A percentile compares a stretch with the other conserved stretches of the same genome.
Conservation (phyloP, 1,140 invertebrate genomes). For the Druon quercuslanigerum region DNA sequence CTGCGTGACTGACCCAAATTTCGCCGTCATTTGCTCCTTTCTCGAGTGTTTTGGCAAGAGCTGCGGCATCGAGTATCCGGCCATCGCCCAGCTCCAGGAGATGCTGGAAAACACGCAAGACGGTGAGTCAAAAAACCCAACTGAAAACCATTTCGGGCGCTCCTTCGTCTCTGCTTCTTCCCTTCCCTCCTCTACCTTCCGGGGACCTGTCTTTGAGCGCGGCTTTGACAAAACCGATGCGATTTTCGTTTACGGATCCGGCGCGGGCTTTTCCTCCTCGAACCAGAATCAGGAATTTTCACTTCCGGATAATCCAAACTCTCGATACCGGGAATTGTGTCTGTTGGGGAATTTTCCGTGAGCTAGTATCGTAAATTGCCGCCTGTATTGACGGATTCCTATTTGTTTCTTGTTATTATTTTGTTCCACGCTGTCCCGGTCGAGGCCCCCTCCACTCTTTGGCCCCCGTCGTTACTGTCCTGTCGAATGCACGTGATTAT, state of each 20-base stretch:
- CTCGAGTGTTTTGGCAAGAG: slow-evolving; percentile 90
- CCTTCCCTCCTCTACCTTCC: slow-evolving; percentile 39
- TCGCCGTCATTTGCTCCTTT: slow-evolving; percentile 96
- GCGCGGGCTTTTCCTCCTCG: background rate
- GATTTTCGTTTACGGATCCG: no score
- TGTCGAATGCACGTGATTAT: slow-evolving; percentile 58
- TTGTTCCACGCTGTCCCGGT: slow-evolving; percentile 55
- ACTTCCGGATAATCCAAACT: background rate
- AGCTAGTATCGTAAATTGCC: background rate
- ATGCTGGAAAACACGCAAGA: slow-evolving; percentile 92
- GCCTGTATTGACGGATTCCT: slow-evolving; percentile 54
- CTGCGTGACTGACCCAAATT: slow-evolving; percentile 95
- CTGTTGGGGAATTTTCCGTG: background rate
- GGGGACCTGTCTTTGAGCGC: background rate
- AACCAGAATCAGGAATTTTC: background rate
- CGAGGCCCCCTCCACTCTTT: slow-evolving; percentile 6
- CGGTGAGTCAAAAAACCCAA: slow-evolving; percentile 78
- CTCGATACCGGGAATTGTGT: no score
- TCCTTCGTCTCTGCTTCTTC: slow-evolving; percentile 36
- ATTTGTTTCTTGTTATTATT: slow-evolving; percentile 54
- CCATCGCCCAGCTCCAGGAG: slow-evolving; percentile 88
- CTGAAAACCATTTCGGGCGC: background rate
- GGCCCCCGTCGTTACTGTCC: slow-evolving; percentile 42
- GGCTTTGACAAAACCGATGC: background rate
- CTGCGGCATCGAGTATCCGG: slow-evolving; percentile 85